Evolutionary conservation across 64 coral and sea anemone species (phyloP), one percentile per base, ranked within the genome.

Genomic region (Astreopora myriophthalma): DNA sequence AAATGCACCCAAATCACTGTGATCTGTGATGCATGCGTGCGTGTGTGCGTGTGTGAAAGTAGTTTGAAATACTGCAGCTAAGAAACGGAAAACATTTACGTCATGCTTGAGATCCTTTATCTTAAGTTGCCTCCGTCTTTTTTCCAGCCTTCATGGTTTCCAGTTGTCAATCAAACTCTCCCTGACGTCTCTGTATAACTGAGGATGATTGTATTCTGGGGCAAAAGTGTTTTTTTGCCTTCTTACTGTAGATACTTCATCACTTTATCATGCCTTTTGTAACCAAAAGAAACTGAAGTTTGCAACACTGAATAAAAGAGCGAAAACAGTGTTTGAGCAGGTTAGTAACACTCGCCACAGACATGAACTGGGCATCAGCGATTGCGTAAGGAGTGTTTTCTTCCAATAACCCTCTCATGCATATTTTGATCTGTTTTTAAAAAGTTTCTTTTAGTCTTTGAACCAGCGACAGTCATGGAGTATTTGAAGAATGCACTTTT

Each of bases 371-470:
- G 51, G 51, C 51, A 55, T 14, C 16, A 16, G 12, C 10, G 1
- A 22, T 13, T 13, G 16, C 51, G 3, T 6, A 37, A 35, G 10
- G 33, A 37, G 34, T 66, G 6, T n/a, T 66, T 19, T 26, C 6
- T 62, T 3, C 20, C 27, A 73, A 19, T 36, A n/a, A 31, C 27
- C 52, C 29, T 32, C 32, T 60, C 33, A 61, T 19, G 6, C 20
- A 61, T 14, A 22, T 63, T 63, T 16, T 28, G 49, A 29, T 58
- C n/a, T 62, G 2, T 46, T 39, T 39, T 25, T 3, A 28, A 28
- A 23, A 27, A 91, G 89, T 91, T 91, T 78, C 89, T 91, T 51
- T 91, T 71, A 46, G 69, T 83, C 22, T 83, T 82, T 70, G 76
- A 91, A 32, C 88, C 88, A 69, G 1, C 69, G 64, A 34, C 60